These are phyloP conservation scores for Gymnoscelis rufifasciata DNA, from an alignment of 2,888 invertebrate species.

Conservation along the genomic window DNA sequence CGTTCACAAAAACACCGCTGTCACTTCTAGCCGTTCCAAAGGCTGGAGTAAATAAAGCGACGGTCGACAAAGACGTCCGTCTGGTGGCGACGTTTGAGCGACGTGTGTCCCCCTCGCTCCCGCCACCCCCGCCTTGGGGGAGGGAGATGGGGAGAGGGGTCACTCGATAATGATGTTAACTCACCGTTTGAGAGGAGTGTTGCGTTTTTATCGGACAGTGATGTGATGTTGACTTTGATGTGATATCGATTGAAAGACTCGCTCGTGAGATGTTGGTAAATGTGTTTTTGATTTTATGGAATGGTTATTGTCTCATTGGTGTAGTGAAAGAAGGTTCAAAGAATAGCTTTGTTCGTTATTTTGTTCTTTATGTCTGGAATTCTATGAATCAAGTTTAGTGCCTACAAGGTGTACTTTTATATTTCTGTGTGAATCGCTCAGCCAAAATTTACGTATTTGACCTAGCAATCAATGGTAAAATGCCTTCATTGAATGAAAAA, in stretches of 20 bases:
- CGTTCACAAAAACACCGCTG: constrained; percentile 49
- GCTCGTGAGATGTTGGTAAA: no score
- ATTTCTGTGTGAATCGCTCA: no score
- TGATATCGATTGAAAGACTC: constrained; percentile 35
- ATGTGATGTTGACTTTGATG: constrained; percentile 33
- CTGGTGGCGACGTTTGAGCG: constrained; percentile 76
- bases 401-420: no score
- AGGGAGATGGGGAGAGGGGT: constrained; percentile 23
- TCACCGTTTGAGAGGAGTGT: constrained; percentile 68
- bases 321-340: no score
- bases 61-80: constrained; percentile 77
- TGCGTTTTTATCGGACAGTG: constrained; percentile 54
- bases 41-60: constrained; percentile 71
- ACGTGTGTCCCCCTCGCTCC: constrained; percentile 66
- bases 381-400: no score
- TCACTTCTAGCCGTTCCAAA: constrained; percentile 63
- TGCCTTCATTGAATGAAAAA: no score
- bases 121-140: constrained; percentile 28
- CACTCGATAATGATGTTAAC: constrained; percentile 75
- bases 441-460: no score
- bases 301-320: neutral
- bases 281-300: constrained; percentile 8
- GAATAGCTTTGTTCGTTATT: no score
- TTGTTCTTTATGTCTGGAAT: no score
- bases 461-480: no score